Base-by-base conservation (phyloP, 2,888 invertebrate genomes). In the Polydrusus pterygomalis region DNA sequence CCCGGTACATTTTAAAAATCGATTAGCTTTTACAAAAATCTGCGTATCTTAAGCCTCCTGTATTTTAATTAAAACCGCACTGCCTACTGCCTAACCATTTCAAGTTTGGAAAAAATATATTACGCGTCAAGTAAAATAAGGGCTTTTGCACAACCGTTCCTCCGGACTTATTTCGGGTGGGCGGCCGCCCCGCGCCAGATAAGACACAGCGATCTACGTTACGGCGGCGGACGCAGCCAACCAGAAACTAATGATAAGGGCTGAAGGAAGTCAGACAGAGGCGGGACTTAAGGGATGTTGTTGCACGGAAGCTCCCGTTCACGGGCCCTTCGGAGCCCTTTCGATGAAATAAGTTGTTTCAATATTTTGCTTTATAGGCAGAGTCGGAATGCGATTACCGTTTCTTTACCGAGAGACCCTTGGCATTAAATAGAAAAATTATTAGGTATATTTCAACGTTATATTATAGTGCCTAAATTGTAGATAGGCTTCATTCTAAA, bases 171-270 rank as follows among this genome's bases (percentile, higher is more conserved):
- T 75, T 75, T 60, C 70, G 75, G 70, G 68, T 20, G 49, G 56
- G 40, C 43, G 74, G 74, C 82, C 79, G 80, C 82, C 80, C 75
- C 76, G 76, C 74, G 75, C 78, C 83, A 87, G 87, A 87, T 87
- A 87, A 87, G 87, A 86, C 87, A 85, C 85, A 84, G 85, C 86
- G 87, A 87, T 87, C 86, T 86, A 82, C 85, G 84, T 84, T 84
- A 84, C 86, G 86, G 84, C 85, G 84, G 82, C 85, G 84, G 82
- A 85, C 82, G 83, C 87, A 87, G 83, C 87, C 87, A 87, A 85
- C 87, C 86, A 87, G 88, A 88, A 88, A 88, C 86, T 85, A 84
- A 84, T 87, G 88, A 88, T 88, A 88, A 88, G 87, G 87, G 85
- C 85, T 82, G 83, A 78, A 81, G 83, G 81, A 85, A 84, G 84